Evolutionary conservation across 2,888 invertebrate genomes (phyloP).

Genomic region (Thecocarcelia acutangulata): DNA sequence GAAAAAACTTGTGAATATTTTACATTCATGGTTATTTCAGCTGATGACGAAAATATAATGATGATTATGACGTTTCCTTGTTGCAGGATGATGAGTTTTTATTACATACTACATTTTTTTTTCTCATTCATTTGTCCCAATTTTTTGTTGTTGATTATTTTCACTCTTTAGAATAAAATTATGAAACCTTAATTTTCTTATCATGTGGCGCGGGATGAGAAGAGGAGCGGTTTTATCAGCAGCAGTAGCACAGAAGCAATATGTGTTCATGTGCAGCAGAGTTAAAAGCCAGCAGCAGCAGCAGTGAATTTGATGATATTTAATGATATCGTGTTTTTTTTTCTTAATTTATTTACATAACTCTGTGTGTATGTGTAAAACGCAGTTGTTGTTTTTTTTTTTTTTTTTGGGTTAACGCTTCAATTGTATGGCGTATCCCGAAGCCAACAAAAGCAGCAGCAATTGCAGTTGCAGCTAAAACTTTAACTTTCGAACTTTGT

Average conservation of each 20-base stretch:
- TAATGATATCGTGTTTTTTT: conserved; percentile 45
- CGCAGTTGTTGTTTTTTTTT: not conserved
- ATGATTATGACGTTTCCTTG: conserved; percentile 65
- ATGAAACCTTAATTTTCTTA: conserved; percentile 33
- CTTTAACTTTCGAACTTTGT: conserved; percentile 68
- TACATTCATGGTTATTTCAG: conserved; percentile 27
- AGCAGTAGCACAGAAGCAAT: conserved; percentile 16
- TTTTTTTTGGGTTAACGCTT: conserved; percentile 36
- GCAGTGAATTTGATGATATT: conserved; percentile 66
- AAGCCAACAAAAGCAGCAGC: conserved; percentile 12
- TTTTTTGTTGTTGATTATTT: conserved; percentile 53
- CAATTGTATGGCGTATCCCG: conserved; percentile 2
- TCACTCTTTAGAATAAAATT: conserved; percentile 22
- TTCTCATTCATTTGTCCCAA: conserved; percentile 54
- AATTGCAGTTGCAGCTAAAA: conserved; percentile 15
- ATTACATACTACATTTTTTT: conserved; percentile 5
- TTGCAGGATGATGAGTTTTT: conserved; percentile 45
- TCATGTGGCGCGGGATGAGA: not conserved
- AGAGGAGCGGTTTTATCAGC: not conserved
- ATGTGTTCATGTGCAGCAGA: conserved; percentile 24
- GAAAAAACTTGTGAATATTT: conserved; percentile 18
- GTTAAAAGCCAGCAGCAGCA: conserved; percentile 40
- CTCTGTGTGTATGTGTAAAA: not conserved
- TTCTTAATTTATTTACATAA: conserved; percentile 22
- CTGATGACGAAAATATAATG: conserved; percentile 52